These are phyloP conservation scores for Vultur gryphus DNA, from an alignment of 2,797 vertebrate genomes.

Conservation along the genomic window DNA sequence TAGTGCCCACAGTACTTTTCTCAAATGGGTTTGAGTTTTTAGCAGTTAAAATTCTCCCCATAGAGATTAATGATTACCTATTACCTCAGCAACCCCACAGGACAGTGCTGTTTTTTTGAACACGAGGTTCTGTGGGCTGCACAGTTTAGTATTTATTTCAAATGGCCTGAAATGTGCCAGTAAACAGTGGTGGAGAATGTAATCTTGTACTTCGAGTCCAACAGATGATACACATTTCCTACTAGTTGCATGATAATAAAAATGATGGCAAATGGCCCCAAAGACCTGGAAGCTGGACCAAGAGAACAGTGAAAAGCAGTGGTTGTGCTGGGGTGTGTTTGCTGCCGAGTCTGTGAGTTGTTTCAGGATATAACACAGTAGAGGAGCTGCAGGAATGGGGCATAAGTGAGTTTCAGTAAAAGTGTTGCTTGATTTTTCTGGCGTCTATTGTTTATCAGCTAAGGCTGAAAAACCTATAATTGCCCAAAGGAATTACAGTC, in stretches of 20 bases:
- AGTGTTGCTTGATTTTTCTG: neutral
- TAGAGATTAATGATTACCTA: neutral
- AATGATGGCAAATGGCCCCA: neutral
- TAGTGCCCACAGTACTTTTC: neutral
- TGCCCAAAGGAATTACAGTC: neutral
- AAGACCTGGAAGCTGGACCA: neutral
- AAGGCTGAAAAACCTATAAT: neutral
- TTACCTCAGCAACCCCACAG: neutral
- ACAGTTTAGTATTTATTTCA: neutral
- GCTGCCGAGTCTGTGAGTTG: neutral
- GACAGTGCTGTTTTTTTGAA: neutral
- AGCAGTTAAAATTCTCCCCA: neutral
- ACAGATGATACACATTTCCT: neutral
- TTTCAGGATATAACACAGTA: rapidly evolving
- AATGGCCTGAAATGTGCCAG: neutral
- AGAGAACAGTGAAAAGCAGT: neutral
- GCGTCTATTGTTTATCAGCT: neutral
- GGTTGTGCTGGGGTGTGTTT: neutral
- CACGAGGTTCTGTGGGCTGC: neutral
- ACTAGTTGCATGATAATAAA: neutral
- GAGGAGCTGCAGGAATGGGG: neutral
- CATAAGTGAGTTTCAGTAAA: neutral
- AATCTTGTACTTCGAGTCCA: neutral
- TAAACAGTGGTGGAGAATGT: neutral
- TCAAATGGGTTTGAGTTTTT: neutral